Percentiles rank a stretch among this genome's conserved stretches.
Evolutionary conservation across 2,888 invertebrate species (phyloP).

Genomic region (Rhamnusium bicolor): DNA sequence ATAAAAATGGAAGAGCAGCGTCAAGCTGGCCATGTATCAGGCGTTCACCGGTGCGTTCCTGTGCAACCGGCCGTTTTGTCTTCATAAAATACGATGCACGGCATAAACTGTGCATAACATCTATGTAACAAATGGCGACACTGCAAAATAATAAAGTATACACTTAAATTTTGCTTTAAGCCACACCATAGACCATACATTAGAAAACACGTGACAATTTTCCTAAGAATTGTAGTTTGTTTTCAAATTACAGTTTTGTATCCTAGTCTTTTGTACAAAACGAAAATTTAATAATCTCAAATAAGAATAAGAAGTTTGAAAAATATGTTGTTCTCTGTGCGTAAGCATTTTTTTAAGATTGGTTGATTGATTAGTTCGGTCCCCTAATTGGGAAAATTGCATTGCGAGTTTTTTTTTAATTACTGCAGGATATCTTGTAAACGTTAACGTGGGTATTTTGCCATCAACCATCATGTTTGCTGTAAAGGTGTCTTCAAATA

Average conservation of each 20-base stretch:
- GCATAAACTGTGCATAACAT: constrained; percentile 61
- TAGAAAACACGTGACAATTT: constrained; percentile 9
- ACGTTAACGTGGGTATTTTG: too few relatives aligned
- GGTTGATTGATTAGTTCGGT: too few relatives aligned
- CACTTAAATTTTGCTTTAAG: constrained; percentile 48
- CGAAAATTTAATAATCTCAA: neutral
- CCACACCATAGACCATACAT: neutral
- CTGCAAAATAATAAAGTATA: constrained; percentile 53
- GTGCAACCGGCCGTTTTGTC: constrained; percentile 56
- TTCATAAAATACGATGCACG: constrained; percentile 56
- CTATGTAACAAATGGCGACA: constrained; percentile 57
- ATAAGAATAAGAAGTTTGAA: neutral
- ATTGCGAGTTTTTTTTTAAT: too few relatives aligned
- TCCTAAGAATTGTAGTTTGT: neutral
- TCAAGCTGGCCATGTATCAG: constrained; percentile 55
- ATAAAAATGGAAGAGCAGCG: neutral
- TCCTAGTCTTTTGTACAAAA: neutral
- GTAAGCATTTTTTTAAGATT: neutral
- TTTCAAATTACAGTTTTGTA: neutral
- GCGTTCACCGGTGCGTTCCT: constrained; percentile 57
- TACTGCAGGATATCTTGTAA: too few relatives aligned
- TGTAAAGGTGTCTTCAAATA: too few relatives aligned
- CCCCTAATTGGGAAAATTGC: too few relatives aligned
- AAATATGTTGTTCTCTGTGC: neutral
- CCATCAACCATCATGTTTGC: too few relatives aligned